phyloP scores from a whole-genome alignment of 2,888 invertebrate species.

The Mesoligia furuncula region DNA sequence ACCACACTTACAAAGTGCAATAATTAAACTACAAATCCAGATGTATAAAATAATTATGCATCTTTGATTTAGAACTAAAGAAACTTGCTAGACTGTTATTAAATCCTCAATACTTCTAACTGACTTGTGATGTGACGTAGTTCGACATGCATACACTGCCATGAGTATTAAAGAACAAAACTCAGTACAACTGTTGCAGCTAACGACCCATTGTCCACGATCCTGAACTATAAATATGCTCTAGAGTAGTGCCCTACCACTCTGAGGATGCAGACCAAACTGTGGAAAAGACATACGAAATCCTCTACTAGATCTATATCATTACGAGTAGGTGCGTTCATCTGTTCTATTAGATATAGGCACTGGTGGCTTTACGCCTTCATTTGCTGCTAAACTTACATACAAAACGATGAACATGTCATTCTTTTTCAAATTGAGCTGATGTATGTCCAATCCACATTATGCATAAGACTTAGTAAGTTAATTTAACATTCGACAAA shows the following conservation, averaged over 20 bases:
- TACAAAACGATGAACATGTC: slow-evolving; percentile 20
- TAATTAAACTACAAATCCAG: slow-evolving; percentile 89
- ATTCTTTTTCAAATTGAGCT: slow-evolving; percentile 30
- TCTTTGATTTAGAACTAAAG: slow-evolving; percentile 86
- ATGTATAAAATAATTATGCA: slow-evolving; percentile 89
- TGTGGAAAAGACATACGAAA: slow-evolving; percentile 74
- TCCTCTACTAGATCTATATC: slow-evolving; percentile 57
- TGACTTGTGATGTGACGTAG: slow-evolving; percentile 87
- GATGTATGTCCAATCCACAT: slow-evolving; percentile 74
- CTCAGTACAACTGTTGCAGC: slow-evolving; percentile 65
- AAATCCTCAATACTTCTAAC: slow-evolving; percentile 74
- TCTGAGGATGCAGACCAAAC: slow-evolving; percentile 59
- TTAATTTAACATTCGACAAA: slow-evolving; percentile 57
- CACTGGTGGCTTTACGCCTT: slow-evolving; percentile 71
- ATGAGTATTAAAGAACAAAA: slow-evolving; percentile 83
- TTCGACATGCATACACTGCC: slow-evolving; percentile 79
- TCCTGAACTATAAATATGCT: slow-evolving; percentile 57
- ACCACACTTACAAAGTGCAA: slow-evolving; percentile 89
- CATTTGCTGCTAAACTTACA: slow-evolving; percentile 36
- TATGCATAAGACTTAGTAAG: slow-evolving; percentile 58
- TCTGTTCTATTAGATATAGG: slow-evolving; percentile 69
- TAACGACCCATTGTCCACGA: slow-evolving; percentile 70
- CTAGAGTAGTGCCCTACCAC: slow-evolving; percentile 62
- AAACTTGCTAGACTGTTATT: slow-evolving; percentile 79
- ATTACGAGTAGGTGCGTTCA: slow-evolving; percentile 49